These are phyloP conservation scores for Hyperopisus bebe DNA, from an alignment of 2,113 vertebrate species.

Conservation along the genomic window DNA sequence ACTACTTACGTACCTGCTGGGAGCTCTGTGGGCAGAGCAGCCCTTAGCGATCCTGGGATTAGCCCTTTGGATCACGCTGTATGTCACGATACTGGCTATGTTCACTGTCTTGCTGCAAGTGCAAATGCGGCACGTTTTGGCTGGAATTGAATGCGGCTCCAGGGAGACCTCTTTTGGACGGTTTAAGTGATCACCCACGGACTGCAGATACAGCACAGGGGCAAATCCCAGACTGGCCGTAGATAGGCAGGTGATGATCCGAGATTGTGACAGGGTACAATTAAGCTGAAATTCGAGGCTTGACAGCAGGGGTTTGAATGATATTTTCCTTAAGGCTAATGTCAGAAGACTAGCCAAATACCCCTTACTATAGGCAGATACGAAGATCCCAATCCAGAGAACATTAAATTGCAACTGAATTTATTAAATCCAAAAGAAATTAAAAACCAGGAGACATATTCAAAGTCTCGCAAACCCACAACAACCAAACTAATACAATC, in stretches of 20 bases:
- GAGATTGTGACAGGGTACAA: neutral
- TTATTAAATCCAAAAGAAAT: too few relatives aligned
- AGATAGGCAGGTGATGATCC: neutral
- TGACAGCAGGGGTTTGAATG: neutral
- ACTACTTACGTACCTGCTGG: neutral
- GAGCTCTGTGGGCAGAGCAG: neutral
- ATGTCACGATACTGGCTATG: conserved; percentile 1
- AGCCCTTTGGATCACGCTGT: neutral
- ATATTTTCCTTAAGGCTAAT: neutral
- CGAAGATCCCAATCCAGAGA: too few relatives aligned
- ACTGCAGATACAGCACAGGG: conserved; percentile 2
- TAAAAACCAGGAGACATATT: too few relatives aligned
- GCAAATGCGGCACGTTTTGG: neutral
- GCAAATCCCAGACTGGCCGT: neutral
- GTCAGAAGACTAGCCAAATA: too few relatives aligned
- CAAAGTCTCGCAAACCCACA: too few relatives aligned
- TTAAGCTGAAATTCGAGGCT: neutral
- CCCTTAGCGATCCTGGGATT: neutral
- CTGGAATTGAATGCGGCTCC: neutral
- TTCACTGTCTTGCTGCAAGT: conserved; percentile 11
- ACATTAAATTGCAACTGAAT: too few relatives aligned
- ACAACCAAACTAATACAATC: too few relatives aligned
- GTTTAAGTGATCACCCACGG: conserved; percentile 19
- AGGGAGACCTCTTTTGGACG: conserved; percentile 31
- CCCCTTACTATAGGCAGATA: too few relatives aligned